A percentile compares a stretch with the other conserved stretches of the same genome.
Conservation (phyloP, 1,140 invertebrate species). For the Eriosoma lanigerum region DNA sequence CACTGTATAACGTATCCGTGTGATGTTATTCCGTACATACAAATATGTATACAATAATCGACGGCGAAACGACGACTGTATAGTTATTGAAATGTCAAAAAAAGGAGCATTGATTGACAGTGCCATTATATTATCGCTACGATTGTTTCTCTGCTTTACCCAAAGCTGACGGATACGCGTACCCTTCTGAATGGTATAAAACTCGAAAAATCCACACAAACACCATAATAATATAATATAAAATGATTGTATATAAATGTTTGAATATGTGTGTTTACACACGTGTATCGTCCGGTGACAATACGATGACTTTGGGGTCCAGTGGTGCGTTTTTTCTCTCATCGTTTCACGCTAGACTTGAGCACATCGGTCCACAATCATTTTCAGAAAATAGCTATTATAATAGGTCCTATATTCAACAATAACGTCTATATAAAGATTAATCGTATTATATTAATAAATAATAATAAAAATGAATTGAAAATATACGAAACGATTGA, state of each 20-base stretch:
- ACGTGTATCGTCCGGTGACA: conserved; percentile 1
- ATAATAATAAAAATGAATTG: background rate
- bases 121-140: background rate
- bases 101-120: conserved; percentile 34
- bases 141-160: background rate
- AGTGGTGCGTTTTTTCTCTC: background rate
- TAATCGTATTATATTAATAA: too few relatives aligned
- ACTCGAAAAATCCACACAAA: conserved; percentile 1
- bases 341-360: background rate
- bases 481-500: background rate
- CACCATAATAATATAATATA: background rate
- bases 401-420: background rate
- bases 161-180: background rate
- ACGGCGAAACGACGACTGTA: background rate
- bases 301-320: background rate
- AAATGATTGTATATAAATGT: background rate
- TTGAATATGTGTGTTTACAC: background rate
- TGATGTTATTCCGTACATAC: too few relatives aligned
- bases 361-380: background rate
- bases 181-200: background rate
- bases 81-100: conserved; percentile 43
- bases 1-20: too few relatives aligned
- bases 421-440: too few relatives aligned
- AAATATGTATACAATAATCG: background rate
- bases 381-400: background rate